phyloP scores from a whole-genome alignment of 2,113 vertebrate genomes.

The Corythoichthys haematopterus region DNA sequence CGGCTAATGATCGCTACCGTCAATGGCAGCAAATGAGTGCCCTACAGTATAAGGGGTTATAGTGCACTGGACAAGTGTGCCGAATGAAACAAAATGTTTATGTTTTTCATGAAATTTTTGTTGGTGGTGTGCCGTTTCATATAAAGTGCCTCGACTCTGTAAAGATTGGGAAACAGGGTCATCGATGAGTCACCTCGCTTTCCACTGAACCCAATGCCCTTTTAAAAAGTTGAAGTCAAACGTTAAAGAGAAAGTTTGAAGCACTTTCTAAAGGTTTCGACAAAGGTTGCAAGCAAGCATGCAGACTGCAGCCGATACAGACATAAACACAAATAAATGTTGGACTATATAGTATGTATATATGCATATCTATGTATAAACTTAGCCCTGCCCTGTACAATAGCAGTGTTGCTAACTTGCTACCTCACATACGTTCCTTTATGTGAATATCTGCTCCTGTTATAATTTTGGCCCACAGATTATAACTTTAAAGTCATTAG shows the following conservation, averaged over 20 bases:
- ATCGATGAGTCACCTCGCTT: conserved; percentile 17
- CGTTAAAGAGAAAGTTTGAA: conserved; percentile 61
- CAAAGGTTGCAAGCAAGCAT: conserved; percentile 68
- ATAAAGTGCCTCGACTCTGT: background rate
- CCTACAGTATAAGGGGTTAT: too few species aligned
- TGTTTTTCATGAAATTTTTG: too few species aligned
- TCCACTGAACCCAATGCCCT: conserved; percentile 6
- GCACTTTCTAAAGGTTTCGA: conserved; percentile 54
- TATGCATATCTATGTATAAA: conserved; percentile 44
- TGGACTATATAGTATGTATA: conserved; percentile 37
- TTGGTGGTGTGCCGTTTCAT: too few species aligned
- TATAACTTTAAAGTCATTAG: conserved; percentile 76
- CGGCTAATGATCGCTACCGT: background rate
- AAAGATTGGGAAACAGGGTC: conserved; percentile 21
- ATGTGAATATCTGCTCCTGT: conserved; percentile 36
- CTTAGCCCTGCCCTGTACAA: conserved; percentile 61
- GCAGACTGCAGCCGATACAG: conserved; percentile 69
- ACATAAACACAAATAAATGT: conserved; percentile 68
- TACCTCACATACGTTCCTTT: conserved; percentile 69
- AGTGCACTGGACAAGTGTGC: too few species aligned
- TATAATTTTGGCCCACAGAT: conserved; percentile 54
- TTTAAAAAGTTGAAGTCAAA: conserved; percentile 29
- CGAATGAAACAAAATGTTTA: too few species aligned
- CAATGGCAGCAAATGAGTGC: background rate
- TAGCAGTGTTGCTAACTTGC: conserved; percentile 71